Evolutionary conservation across 2,888 invertebrate species (phyloP), one percentile per base, ranked within the genome.

Genomic region (Pterostichus niger): DNA sequence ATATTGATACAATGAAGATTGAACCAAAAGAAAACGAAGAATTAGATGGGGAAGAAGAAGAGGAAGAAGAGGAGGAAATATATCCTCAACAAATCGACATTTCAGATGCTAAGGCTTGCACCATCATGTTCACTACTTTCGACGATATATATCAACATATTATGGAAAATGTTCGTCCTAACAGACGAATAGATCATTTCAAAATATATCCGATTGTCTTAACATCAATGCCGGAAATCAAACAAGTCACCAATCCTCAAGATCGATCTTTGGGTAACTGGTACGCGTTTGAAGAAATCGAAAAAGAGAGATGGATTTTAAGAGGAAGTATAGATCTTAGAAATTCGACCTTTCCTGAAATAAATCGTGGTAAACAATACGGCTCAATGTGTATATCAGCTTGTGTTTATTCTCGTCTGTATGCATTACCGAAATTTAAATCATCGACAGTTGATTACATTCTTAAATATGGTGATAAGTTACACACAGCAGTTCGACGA

Each of bases 401-500:
- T 0, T 90, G 94, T 7, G 93, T 92, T 0, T 92, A 93, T 0
- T 92, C 92, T 0, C 88, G 91, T 71, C 90, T 93, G 0, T 94
- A 93, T 85, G 92, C 92, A 0, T 90, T 93, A 61, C 87, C 89
- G 0, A 90, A 91, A 84, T 94, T 93, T 92, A 93, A 92, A 76
- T 88, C 92, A 0, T 87, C 89, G 0, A 88, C 93, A 0, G 87
- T 94, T 4, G 93, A 94, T 87, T 91, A 92, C 0, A 90, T 94
- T 2, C 86, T 94, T 9, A 92, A 92, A 85, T 94, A 94, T 84
- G 94, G 94, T 0, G 94, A 94, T 87, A 87, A 92, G 0, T 87
- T 94, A 2, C 92, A 93, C 86, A 92, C 92, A 0, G 89, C 90
- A 86, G 91, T 92, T 0, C 86, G 91, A 56, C 88, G 68, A 46